Base-by-base conservation (phyloP, 1,140 invertebrate species). In the Diachasmimorpha longicaudata region DNA sequence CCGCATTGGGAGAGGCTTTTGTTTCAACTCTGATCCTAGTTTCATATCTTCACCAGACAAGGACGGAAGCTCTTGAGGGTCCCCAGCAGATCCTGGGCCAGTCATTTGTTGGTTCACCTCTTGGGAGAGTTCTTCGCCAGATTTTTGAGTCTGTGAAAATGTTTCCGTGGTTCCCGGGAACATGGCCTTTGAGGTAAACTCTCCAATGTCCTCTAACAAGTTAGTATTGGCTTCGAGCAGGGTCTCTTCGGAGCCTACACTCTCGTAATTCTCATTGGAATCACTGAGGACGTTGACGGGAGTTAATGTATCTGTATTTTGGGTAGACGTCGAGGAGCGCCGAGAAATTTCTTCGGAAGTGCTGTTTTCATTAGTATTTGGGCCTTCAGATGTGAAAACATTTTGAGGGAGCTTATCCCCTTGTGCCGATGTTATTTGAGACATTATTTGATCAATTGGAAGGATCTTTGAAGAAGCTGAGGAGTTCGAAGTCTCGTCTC, bases 401-500 rank as follows among this genome's bases (percentile, higher is more conserved):
- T 44, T 77, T 44, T 82, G 75, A 25, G 80, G 44, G 48, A 67
- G 81, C 31, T 81, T 85, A 46, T 85, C 85, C 44, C 76, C 67
- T 4, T 82, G 82, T 11, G 79, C 74, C 14, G 79, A 79, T 8
- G 87, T 80, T 2, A 89, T 89, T 3, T 86, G 84, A 9, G 87
- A 88, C 75, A 89, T 86, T 74, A 89, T 89, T 76, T 89, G 88
- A 21, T 89, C 88, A 16, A 89, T 88, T 10, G 87, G 87, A 66
- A 89, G 79, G 23, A 89, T 75, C 78, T 88, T 89, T 9, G 86
- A 87, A n/a, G 87, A 83, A 11, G 84, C 85, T n/a, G 83, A 85
- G 10, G 84, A 83, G 23, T 89, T 89, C 0, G 86, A 88, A 58
- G 88, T 89, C 85, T 89, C 87, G 79, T 89, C 88, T 85, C 88